These are phyloP conservation scores for Euwallacea similis DNA, from an alignment of 1,140 invertebrate species.

Conservation along the genomic window DNA sequence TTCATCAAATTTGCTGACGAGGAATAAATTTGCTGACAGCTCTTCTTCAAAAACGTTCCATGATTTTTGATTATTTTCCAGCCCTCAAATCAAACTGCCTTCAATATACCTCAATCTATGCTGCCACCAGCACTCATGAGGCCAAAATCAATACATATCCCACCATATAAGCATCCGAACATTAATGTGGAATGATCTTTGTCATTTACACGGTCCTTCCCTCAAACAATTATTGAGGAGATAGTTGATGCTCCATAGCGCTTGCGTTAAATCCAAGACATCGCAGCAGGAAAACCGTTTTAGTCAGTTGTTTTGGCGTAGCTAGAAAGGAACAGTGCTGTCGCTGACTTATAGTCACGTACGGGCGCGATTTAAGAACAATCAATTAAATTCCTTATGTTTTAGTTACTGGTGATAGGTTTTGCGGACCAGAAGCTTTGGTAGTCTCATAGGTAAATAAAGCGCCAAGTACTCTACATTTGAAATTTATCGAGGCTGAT, in stretches of 20 bases:
- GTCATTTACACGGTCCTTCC: conserved; percentile 16
- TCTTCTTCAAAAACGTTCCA: too few relatives aligned
- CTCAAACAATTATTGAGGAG: conserved; percentile 21
- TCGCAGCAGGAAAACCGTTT: conserved; percentile 38
- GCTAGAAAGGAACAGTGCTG: conserved; percentile 26
- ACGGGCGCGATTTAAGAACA: conserved; percentile 20
- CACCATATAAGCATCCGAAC: neutral
- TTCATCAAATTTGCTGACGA: neutral
- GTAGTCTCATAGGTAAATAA: too few relatives aligned
- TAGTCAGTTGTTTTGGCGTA: conserved; percentile 41
- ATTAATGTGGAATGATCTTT: conserved; percentile 6
- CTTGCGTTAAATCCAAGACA: conserved; percentile 39
- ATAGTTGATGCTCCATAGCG: conserved; percentile 37
- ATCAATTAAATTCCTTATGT: neutral
- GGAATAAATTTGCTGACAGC: too few relatives aligned
- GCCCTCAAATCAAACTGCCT: too few relatives aligned
- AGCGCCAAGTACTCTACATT: too few relatives aligned
- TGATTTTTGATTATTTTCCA: too few relatives aligned
- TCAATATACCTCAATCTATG: too few relatives aligned
- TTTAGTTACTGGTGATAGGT: too few relatives aligned
- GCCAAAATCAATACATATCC: neutral
- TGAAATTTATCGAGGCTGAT: too few relatives aligned
- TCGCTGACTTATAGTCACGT: conserved; percentile 14
- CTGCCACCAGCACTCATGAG: too few relatives aligned
- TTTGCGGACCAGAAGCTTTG: too few relatives aligned